Evolutionary conservation across 2,888 invertebrate genomes (phyloP).

Genomic region (Polyommatus icarus): DNA sequence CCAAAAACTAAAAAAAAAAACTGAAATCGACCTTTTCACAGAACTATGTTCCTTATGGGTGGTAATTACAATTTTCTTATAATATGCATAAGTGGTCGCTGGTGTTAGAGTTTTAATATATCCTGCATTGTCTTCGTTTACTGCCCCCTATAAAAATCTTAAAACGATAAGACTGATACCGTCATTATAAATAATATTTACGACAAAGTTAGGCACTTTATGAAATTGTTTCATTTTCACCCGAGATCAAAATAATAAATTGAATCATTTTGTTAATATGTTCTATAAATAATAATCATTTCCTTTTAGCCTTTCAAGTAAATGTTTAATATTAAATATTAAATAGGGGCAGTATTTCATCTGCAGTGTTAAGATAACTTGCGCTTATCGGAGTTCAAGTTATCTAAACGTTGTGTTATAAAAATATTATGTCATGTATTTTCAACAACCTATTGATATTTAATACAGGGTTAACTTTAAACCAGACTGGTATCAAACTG

Average conservation of each 20-base stretch:
- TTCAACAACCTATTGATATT: too few relatives aligned
- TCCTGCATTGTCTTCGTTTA: neutral
- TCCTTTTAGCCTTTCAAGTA: neutral
- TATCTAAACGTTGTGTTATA: too few relatives aligned
- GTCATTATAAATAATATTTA: neutral
- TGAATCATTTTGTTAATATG: neutral
- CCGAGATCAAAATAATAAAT: neutral
- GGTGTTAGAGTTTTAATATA: too few relatives aligned
- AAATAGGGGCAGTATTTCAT: neutral
- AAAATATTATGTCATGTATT: too few relatives aligned
- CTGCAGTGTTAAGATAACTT: too few relatives aligned
- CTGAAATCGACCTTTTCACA: too few relatives aligned
- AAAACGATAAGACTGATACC: neutral
- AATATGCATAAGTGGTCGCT: neutral
- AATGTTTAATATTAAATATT: neutral
- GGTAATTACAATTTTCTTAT: too few relatives aligned
- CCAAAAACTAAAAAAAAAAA: too few relatives aligned
- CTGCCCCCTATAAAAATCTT: neutral
- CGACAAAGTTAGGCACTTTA: neutral
- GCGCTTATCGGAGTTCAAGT: too few relatives aligned
- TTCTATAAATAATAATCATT: neutral
- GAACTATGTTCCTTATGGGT: too few relatives aligned
- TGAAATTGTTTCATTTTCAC: neutral
- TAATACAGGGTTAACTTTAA: too few relatives aligned
- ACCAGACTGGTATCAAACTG: too few relatives aligned